A percentile compares a stretch with the other conserved stretches of the same genome.
Conservation (phyloP, 2,888 invertebrate species). For the Polyommatus iphigenia region DNA sequence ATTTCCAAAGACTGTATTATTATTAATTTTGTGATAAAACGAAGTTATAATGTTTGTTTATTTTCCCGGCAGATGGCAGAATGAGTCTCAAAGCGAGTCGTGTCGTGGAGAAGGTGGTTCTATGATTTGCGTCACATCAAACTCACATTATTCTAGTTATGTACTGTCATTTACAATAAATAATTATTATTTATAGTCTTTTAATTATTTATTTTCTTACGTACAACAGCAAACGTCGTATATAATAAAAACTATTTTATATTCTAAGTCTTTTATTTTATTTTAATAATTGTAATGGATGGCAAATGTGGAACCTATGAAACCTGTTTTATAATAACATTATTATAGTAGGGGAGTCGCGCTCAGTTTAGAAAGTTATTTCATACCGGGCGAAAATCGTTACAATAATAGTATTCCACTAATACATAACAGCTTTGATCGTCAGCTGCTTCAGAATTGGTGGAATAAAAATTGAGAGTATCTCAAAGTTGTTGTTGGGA, state of each 20-base stretch:
- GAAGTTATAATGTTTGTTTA: slow-evolving; percentile 18
- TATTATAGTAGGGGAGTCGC: no score
- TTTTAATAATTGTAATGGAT: neutral
- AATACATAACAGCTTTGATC: no score
- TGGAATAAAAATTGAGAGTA: no score
- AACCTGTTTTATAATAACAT: no score
- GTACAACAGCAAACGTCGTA: neutral
- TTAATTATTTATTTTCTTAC: neutral
- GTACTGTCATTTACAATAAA: slow-evolving; percentile 23
- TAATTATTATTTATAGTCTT: neutral
- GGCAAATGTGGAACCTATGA: no score
- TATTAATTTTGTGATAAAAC: neutral
- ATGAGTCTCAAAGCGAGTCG: slow-evolving; percentile 73
- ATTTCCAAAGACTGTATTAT: neutral
- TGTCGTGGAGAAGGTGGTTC: slow-evolving; percentile 65
- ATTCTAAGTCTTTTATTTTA: neutral
- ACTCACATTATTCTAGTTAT: slow-evolving; percentile 1
- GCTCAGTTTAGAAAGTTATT: no score
- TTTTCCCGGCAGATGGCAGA: slow-evolving; percentile 63
- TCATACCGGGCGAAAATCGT: no score
- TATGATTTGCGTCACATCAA: slow-evolving; percentile 46
- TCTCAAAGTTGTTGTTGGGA: no score
- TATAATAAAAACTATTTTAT: neutral
- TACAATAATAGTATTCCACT: no score
- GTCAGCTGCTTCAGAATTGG: no score